These are phyloP conservation scores for Dryocosmus kuriphilus DNA, from an alignment of 2,888 invertebrate species.

Conservation along the genomic window DNA sequence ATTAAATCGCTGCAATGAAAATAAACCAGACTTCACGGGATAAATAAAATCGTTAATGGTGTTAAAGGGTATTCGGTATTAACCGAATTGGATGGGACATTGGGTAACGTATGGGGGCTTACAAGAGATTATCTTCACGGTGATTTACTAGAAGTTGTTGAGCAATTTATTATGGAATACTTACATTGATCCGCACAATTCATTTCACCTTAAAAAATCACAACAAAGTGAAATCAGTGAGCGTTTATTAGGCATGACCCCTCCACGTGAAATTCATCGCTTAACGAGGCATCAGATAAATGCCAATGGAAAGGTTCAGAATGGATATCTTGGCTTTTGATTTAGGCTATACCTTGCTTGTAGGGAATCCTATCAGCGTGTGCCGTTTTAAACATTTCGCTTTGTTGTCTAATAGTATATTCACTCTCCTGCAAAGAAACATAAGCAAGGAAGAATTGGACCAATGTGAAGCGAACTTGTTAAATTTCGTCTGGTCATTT, in stretches of 20 bases:
- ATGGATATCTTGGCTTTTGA: not conserved
- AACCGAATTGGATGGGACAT: too few species aligned
- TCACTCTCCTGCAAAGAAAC: too few species aligned
- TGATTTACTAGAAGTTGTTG: not conserved
- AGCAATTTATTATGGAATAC: constrained; percentile 22
- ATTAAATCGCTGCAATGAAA: not conserved
- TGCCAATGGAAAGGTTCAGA: constrained; percentile 15
- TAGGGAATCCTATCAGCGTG: not conserved
- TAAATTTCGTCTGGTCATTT: too few species aligned
- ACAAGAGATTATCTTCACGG: constrained; percentile 33
- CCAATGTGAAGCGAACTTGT: too few species aligned
- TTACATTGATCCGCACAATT: not conserved
- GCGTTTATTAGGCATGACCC: constrained; percentile 30
- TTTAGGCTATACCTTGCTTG: not conserved
- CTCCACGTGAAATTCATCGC: constrained; percentile 47
- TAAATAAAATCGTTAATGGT: not conserved
- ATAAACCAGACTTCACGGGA: constrained; percentile 11
- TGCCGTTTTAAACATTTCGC: not conserved
- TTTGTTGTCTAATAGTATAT: too few species aligned
- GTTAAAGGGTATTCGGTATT: not conserved
- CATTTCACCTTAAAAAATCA: too few species aligned
- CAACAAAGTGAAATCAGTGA: constrained; percentile 7
- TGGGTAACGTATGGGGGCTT: constrained; percentile 38
- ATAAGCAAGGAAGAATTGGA: too few species aligned
- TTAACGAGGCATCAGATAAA: constrained; percentile 29